Percentiles rank a stretch among this genome's conserved stretches.
Evolutionary conservation across 2,888 invertebrate genomes (phyloP).

Genomic region (Trimorus sp.): DNA sequence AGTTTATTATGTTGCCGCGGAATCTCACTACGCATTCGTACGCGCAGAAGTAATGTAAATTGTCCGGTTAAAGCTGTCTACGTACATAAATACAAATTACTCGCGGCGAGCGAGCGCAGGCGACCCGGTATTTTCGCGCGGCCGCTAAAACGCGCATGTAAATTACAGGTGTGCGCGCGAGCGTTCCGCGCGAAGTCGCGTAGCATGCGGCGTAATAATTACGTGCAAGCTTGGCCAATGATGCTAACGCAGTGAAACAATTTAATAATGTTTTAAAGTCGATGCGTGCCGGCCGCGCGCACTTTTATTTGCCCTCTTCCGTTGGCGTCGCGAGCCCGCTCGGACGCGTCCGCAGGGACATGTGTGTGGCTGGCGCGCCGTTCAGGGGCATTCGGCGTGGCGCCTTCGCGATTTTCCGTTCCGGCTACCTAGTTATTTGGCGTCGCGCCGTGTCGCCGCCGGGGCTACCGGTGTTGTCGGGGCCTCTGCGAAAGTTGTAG

Average conservation of each 20-base stretch:
- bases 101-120: constrained; percentile 33
- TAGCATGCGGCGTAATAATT: constrained; percentile 65
- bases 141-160: constrained; percentile 57
- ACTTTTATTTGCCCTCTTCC: no score
- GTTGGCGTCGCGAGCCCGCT: no score
- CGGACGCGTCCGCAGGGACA: no score
- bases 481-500: no score
- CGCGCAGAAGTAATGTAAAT: constrained; percentile 47
- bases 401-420: no score
- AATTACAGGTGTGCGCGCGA: constrained; percentile 57
- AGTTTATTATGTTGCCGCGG: constrained; percentile 53
- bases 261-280: constrained; percentile 70
- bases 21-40: constrained; percentile 55
- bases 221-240: constrained; percentile 59
- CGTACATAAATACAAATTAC: constrained; percentile 62
- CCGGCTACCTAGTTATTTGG: no score
- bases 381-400: no score
- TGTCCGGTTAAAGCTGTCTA: constrained; percentile 56
- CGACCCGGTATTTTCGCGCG: constrained; percentile 62
- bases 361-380: no score
- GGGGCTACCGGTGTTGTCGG: no score
- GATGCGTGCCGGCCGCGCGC: constrained; percentile 62
- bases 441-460: no score
- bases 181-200: constrained; percentile 51
- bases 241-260: constrained; percentile 70